Evolutionary conservation across 2,797 vertebrate species (phyloP), one percentile per base, ranked within the genome.

Genomic region (Poeciliopsis paucimaculata): DNA sequence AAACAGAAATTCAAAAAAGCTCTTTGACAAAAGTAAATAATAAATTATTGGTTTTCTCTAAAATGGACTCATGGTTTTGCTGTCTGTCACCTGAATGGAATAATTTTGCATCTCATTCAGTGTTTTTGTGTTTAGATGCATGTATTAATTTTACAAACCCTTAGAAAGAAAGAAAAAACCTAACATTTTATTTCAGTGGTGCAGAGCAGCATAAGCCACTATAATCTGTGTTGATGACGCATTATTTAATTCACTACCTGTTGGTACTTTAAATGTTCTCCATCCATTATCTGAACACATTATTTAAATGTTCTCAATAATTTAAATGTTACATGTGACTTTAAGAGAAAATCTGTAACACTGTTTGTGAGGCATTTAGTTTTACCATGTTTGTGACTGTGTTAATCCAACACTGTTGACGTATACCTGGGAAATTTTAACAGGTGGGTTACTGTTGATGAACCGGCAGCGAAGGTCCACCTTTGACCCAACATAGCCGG

Each of bases 381-480:
- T 28, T 75, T 11, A 28, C 13, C 72, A 16, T 72, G 1, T 68
- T 2, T 43, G 12, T 64, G 2, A 15, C 13, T 51, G 46, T 2
- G 2, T 15, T 3, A 60, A n/a, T 18, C 5, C 6, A 53, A 23
- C 13, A 46, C 6, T 75, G 94, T 92, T 0, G 93, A 94, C 70
- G 16, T 77, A 23, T 91, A 98, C 97, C 94, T 99, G 98, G 0
- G 98, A 99, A 93, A 99, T 98, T 95, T 98, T 99, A 90, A 99
- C 98, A 0, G 89, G 96, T 18, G 97, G 96, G 74, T 94, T 93
- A 0, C 96, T 97, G 94, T 98, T 99, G 91, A 96, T 93, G 86
- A 99, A 98, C 77, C 94, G 96, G 88, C 98, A 99, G 85, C 96
- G 96, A 16, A 99, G 96, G 76, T 98, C 96, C 88, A 98, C 97